A percentile compares a stretch with the other conserved stretches of the same genome.
Evolutionary conservation across 2,888 invertebrate species (phyloP).

Genomic region (Calliopum simillimum): DNA sequence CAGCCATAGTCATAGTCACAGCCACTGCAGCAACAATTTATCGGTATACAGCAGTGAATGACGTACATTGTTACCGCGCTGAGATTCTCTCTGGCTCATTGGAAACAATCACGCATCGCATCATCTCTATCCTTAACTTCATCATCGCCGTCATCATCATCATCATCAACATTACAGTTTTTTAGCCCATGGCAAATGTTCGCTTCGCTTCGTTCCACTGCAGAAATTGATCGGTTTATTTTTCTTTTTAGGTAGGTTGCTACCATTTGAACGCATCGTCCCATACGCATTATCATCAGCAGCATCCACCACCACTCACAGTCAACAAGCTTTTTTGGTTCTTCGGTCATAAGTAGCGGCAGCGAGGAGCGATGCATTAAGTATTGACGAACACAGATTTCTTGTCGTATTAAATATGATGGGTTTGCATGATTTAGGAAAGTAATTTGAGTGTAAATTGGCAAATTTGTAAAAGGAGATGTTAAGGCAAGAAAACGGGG

Average conservation of each 20-base stretch:
- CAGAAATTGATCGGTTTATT: background rate
- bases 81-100: background rate
- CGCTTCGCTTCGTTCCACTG: conserved; percentile 24
- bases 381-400: conserved; percentile 1
- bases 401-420: conserved; percentile 13
- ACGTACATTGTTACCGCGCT: background rate
- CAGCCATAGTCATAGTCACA: too few species aligned
- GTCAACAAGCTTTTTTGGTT: too few species aligned
- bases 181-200: conserved; percentile 12
- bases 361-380: background rate
- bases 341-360: background rate
- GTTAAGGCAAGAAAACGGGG: background rate
- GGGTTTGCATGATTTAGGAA: conserved; percentile 5
- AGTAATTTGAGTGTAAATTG: conserved; percentile 24
- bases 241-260: background rate
- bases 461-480: conserved; percentile 15
- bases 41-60: too few species aligned
- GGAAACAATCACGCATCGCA: background rate
- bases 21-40: background rate
- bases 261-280: background rate
- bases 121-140: background rate
- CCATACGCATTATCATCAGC: too few species aligned
- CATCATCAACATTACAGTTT: background rate
- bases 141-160: background rate
- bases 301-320: too few species aligned